Conservation (phyloP, 2,113 vertebrate species). For the Sturnira hondurensis region DNA sequence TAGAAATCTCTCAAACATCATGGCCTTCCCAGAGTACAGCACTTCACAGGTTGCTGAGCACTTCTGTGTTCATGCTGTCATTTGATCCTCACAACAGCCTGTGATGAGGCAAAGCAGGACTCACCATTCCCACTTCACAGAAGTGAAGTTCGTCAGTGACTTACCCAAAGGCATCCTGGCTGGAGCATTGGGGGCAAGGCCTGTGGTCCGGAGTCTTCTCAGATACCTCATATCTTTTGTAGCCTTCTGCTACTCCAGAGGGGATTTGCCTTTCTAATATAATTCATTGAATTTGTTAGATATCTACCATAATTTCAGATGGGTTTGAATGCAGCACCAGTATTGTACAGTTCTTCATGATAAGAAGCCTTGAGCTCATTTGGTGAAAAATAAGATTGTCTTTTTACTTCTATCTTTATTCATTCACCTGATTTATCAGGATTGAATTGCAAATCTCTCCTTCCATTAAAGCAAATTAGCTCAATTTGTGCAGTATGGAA, state of each 20-base stretch:
- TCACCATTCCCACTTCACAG: background rate
- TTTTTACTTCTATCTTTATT: background rate
- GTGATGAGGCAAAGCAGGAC: background rate
- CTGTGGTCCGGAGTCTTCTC: background rate
- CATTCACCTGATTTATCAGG: slow-evolving; percentile 32
- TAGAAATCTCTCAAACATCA: background rate
- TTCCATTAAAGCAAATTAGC: slow-evolving; percentile 35
- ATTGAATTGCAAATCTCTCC: slow-evolving; percentile 11
- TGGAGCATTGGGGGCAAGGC: background rate
- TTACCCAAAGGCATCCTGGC: background rate
- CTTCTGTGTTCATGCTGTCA: background rate
- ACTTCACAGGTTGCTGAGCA: background rate
- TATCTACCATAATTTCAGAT: background rate
- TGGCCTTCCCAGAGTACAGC: background rate
- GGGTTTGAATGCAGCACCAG: background rate
- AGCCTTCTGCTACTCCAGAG: background rate
- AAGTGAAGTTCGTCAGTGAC: background rate
- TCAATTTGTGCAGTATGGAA: slow-evolving; percentile 33
- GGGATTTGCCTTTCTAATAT: background rate
- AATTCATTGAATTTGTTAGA: background rate
- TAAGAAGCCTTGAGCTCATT: slow-evolving; percentile 20
- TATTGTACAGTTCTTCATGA: background rate
- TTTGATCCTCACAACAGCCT: background rate
- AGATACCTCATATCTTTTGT: background rate
- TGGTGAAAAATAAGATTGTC: background rate